Evolutionary conservation across 2,888 invertebrate species (phyloP), one percentile per base, ranked within the genome.

Genomic region (Leptogaster cylindrica): DNA sequence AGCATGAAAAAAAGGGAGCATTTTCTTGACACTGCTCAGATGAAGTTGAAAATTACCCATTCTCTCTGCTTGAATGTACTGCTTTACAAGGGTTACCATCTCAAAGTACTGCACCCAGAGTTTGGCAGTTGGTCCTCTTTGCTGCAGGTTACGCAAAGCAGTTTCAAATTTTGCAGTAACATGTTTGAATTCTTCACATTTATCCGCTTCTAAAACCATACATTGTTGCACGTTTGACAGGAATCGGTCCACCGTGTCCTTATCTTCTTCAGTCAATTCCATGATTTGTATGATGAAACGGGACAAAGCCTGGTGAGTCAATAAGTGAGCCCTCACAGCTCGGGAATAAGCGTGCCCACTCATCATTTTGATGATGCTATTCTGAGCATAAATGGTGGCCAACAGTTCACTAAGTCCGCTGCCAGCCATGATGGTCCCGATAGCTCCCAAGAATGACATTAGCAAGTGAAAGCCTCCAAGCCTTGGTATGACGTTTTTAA

Each of bases 381-480:
- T 64, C n/a, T 31, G n/a, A 31, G 48, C 64, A 48, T 64, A 64
- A 66, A 71, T 70, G 65, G 5, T 67, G 67, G 67, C 25, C 5
- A 70, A 25, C 69, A 69, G 69, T 71, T 72, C 71, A 68, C 70
- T 72, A 63, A 72, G 36, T 41, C 71, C 70, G 68, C 72, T 70
- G 23, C 68, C 68, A 33, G 68, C 67, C 71, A 71, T 70, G 66
- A 70, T 33, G 41, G 68, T 65, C 58, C 70, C 65, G 67, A 70
- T 71, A 61, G 51, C 65, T 66, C 70, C 70, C 69, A 70, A 69
- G 65, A 71, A 70, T 1, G 67, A 71, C 70, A 71, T 70, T 36
- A 71, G 48, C 72, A 77, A 65, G 74, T 79, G 77, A 73, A 78
- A 78, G 68, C 78, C 78, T 72, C 77, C 77, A 18, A 79, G 72